phyloP scores from a whole-genome alignment of 2,888 invertebrate species.

The Amaurobius ferox region DNA sequence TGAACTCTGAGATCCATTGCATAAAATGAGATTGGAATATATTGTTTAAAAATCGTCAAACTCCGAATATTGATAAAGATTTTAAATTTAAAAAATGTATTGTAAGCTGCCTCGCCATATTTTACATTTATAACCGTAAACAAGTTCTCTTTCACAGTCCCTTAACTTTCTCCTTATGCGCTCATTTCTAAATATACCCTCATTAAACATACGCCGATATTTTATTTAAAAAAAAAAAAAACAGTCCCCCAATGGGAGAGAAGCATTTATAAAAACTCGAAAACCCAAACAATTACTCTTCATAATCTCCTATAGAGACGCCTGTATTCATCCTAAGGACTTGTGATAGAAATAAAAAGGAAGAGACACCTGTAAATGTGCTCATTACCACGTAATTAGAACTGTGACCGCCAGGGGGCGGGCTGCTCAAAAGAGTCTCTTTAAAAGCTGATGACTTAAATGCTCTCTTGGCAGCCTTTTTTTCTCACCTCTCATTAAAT shows the following conservation, averaged over 20 bases:
- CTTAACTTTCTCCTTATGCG: not conserved
- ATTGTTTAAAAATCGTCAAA: no score
- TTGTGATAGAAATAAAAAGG: conserved; percentile 16
- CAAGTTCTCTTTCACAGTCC: no score
- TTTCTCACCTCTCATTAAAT: conserved; percentile 29
- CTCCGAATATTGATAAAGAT: no score
- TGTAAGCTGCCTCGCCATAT: no score
- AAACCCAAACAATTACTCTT: not conserved
- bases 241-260: not conserved
- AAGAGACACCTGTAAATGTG: conserved; percentile 71
- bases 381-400: conserved; percentile 71
- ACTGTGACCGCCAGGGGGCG: conserved; percentile 70
- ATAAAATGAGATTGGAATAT: no score
- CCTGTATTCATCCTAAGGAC: not conserved
- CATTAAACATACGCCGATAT: not conserved
- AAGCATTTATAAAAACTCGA: not conserved
- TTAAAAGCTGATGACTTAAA: conserved; percentile 68
- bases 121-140: no score
- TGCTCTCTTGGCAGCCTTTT: conserved; percentile 43
- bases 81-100: no score
- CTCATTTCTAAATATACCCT: not conserved
- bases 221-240: not conserved
- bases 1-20: no score
- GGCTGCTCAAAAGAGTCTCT: conserved; percentile 55
- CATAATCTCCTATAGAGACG: not conserved